phyloP scores from a whole-genome alignment of 2,797 vertebrate genomes.

The Sebastes vulpes region DNA sequence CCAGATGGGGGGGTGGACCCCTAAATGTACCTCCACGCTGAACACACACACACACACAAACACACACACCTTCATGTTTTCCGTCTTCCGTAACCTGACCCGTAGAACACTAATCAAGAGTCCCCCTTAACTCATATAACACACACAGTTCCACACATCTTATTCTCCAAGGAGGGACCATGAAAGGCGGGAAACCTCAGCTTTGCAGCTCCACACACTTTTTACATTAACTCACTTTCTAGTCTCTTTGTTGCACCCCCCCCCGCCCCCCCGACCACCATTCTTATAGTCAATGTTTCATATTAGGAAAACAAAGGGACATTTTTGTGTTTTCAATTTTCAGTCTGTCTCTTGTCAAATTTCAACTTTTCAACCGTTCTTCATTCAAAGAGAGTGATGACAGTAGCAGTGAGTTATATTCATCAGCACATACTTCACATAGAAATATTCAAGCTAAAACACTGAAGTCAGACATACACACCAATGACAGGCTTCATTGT shows the following conservation, averaged over 20 bases:
- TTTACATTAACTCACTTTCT: constrained; percentile 68
- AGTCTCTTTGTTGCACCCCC: neutral
- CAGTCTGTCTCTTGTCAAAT: neutral
- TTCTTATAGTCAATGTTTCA: constrained; percentile 24
- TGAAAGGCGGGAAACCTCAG: constrained; percentile 65
- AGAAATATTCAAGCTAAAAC: neutral
- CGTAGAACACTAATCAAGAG: constrained; percentile 64
- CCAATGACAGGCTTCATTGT: neutral
- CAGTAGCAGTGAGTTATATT: neutral
- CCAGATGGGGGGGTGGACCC: constrained; percentile 47
- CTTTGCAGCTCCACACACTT: constrained; percentile 63
- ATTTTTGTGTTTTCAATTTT: neutral
- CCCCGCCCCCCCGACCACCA: neutral
- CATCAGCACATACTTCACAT: neutral
- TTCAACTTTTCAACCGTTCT: neutral
- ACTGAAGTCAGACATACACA: neutral
- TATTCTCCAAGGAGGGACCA: constrained; percentile 39
- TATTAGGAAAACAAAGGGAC: constrained; percentile 37
- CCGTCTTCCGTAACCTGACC: constrained; percentile 72
- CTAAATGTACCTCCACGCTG: constrained; percentile 56
- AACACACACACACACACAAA: neutral
- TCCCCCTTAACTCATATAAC: constrained; percentile 26
- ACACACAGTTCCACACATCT: constrained; percentile 32
- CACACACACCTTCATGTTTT: constrained; percentile 21
- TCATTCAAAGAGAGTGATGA: neutral